A percentile compares a stretch with the other conserved stretches of the same genome.
Conservation (phyloP, 2,888 invertebrate species). For the Lottia gigantea region DNA sequence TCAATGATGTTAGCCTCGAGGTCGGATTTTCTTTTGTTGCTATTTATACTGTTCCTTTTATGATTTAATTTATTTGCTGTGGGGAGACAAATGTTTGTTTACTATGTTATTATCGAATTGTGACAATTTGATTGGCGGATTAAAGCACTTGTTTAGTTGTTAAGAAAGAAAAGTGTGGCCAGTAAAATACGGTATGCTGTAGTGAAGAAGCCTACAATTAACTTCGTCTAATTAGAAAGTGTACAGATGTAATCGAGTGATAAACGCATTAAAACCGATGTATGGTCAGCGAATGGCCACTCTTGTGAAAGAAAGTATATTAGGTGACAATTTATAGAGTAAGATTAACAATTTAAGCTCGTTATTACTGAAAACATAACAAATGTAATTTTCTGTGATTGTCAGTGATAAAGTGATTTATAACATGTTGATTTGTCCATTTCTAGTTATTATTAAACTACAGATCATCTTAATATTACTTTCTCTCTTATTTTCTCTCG, state of each 20-base stretch:
- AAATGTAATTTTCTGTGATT: neutral
- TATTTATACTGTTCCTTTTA: neutral
- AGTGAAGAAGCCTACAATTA: neutral
- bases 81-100: constrained; percentile 1
- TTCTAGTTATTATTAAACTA: too few species aligned
- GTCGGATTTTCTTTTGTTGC: neutral
- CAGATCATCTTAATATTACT: too few species aligned
- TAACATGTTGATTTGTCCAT: too few species aligned
- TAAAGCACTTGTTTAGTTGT: neutral
- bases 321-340: neutral
- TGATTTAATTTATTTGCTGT: constrained; percentile 2
- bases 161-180: neutral
- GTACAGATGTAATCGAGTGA: constrained; percentile 2
- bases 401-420: neutral
- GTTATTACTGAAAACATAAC: neutral
- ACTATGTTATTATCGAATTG: constrained; percentile 1
- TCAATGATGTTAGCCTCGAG: neutral
- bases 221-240: neutral
- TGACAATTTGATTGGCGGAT: constrained; percentile 4
- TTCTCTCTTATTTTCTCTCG: too few species aligned
- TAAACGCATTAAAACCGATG: neutral
- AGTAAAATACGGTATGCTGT: neutral
- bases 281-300: neutral
- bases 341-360: neutral
- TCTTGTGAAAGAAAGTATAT: neutral